phyloP scores from a whole-genome alignment of 2,113 vertebrate species.

The Ascaphus truei region DNA sequence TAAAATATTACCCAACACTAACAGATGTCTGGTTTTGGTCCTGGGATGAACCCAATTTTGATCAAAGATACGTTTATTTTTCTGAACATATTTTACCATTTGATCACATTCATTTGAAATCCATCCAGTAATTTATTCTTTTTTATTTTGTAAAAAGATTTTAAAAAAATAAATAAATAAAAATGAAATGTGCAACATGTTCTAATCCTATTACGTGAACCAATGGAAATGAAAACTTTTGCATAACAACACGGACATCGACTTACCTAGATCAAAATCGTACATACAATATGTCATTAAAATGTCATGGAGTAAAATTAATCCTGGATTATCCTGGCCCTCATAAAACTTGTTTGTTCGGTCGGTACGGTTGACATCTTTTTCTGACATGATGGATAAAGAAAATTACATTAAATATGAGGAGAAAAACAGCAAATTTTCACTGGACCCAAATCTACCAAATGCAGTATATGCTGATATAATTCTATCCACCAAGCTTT shows the following conservation, averaged over 20 bases:
- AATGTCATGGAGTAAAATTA: constrained; percentile 93
- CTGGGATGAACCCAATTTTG: no score
- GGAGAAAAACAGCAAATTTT: constrained; percentile 41
- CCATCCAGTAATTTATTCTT: no score
- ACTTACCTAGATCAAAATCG: constrained; percentile 95
- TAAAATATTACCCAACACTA: no score
- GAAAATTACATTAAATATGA: constrained; percentile 41
- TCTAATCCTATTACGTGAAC: no score
- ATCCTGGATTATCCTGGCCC: constrained; percentile 87
- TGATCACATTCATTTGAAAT: no score
- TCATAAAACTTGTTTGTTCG: constrained; percentile 93
- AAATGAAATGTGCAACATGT: no score
- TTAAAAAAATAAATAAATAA: no score
- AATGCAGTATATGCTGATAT: constrained; percentile 39
- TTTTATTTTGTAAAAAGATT: no score
- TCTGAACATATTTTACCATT: no score
- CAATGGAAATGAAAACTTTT: constrained; percentile 1
- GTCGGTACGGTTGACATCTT: constrained; percentile 96
- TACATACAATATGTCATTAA: constrained; percentile 99
- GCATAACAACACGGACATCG: constrained; percentile 46
- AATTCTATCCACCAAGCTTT: constrained; percentile 41
- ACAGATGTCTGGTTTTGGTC: no score
- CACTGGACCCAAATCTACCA: constrained; percentile 43
- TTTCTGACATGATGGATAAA: constrained; percentile 70
- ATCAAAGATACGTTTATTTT: no score